These are phyloP conservation scores for Dromiciops gliroides DNA, from an alignment of 2,113 vertebrate species.

Conservation along the genomic window DNA sequence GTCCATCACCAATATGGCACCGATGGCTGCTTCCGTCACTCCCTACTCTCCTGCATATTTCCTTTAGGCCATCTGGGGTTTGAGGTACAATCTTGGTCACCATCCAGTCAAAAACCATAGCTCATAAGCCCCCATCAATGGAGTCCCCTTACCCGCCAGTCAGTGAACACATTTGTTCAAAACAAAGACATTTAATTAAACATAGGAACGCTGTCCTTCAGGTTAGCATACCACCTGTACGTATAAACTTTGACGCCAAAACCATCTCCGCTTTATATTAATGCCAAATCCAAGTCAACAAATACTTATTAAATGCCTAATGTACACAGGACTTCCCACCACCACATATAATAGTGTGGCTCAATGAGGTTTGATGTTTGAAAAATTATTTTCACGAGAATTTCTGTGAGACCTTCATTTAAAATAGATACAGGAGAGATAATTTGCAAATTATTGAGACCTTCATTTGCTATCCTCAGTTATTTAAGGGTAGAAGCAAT, in stretches of 20 bases:
- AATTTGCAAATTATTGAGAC: no score
- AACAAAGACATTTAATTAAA: not conserved
- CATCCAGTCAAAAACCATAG: not conserved
- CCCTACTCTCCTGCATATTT: not conserved
- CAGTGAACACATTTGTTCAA: not conserved
- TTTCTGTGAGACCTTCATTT: conserved; percentile 68
- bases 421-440: no score
- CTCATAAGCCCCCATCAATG: not conserved
- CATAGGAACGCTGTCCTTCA: not conserved
- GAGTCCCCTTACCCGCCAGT: not conserved
- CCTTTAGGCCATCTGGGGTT: not conserved
- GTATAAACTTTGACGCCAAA: not conserved
- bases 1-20: not conserved
- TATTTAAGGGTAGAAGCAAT: conserved; percentile 59
- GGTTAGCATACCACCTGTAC: not conserved
- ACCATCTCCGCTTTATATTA: not conserved
- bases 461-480: conserved; percentile 56
- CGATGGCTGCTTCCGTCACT: not conserved
- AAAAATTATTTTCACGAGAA: conserved; percentile 39
- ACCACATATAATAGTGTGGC: not conserved
- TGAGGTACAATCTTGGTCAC: not conserved
- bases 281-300: not conserved
- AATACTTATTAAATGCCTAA: not conserved
- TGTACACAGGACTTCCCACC: not conserved
- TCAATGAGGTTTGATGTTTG: not conserved